Evolutionary conservation across 2,888 invertebrate species (phyloP).

Genomic region (Trimorus sp.): DNA sequence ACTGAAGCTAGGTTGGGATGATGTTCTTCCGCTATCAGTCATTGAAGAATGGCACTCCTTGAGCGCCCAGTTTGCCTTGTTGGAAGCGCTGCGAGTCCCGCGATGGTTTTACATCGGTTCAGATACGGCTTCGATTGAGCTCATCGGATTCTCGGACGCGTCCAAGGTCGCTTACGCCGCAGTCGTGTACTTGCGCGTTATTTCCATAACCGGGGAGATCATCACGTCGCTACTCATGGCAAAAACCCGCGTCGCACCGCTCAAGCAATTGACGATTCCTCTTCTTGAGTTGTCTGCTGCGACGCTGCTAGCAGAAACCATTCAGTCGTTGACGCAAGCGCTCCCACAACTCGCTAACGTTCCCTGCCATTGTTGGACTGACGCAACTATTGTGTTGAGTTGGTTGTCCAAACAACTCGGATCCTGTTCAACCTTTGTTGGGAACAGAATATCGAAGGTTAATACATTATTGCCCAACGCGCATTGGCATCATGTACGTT

Average conservation of each 20-base stretch:
- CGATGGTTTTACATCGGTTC: conserved; percentile 7
- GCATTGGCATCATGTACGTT: conserved; percentile 26
- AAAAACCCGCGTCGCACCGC: conserved; percentile 6
- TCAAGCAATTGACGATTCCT: neutral
- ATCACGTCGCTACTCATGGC: neutral
- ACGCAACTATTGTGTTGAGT: conserved; percentile 30
- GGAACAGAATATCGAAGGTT: conserved; percentile 11
- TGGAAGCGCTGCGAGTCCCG: neutral
- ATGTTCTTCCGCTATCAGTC: neutral
- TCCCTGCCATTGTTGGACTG: conserved; percentile 17
- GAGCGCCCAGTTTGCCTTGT: neutral
- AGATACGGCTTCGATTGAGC: neutral
- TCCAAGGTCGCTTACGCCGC: conserved; percentile 9
- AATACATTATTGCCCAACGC: conserved; percentile 1
- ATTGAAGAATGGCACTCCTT: neutral
- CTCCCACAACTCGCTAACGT: neutral
- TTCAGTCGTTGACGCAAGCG: neutral
- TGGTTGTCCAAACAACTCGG: conserved; percentile 13
- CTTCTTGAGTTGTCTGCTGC: conserved; percentile 25
- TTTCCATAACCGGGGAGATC: conserved; percentile 8
- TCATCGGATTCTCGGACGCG: conserved; percentile 1
- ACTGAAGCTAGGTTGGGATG: conserved; percentile 1
- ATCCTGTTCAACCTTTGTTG: conserved; percentile 9
- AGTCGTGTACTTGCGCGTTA: neutral
- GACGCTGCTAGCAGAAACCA: neutral